These are phyloP conservation scores for Tipula vernalis DNA, from an alignment of 2,888 invertebrate species.

Conservation along the genomic window DNA sequence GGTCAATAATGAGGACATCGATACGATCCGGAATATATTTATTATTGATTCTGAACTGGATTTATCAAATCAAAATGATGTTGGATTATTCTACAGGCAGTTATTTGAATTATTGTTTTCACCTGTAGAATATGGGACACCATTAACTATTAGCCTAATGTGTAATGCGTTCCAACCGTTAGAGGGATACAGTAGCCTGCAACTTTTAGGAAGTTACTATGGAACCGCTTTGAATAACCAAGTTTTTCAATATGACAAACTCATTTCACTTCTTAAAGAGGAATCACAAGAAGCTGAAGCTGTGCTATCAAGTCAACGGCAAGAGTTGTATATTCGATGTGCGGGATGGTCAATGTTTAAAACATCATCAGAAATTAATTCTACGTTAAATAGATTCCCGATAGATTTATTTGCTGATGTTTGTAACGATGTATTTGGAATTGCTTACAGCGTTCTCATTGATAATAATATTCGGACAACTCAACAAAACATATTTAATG, in stretches of 20 bases:
- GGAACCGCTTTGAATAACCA: neutral
- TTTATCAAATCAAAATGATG: neutral
- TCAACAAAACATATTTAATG: neutral
- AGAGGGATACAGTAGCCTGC: neutral
- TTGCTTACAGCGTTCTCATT: neutral
- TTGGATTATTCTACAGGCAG: neutral
- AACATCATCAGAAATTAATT: neutral
- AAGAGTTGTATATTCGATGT: neutral
- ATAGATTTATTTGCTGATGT: neutral
- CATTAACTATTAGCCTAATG: neutral
- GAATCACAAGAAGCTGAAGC: neutral
- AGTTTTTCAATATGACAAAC: neutral
- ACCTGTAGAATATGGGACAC: neutral
- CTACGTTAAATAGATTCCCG: neutral
- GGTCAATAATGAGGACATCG: neutral
- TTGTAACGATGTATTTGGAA: neutral
- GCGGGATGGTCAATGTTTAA: neutral
- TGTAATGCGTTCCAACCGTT: neutral
- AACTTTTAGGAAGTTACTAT: neutral
- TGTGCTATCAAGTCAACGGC: neutral
- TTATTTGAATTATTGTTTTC: neutral
- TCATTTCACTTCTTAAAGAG: neutral
- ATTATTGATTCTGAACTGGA: neutral
- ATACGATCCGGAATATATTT: neutral
- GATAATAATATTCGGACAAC: neutral